Evolutionary conservation across 2,113 vertebrate species (phyloP), one percentile per base, ranked within the genome.

Genomic region (Xiphophorus maculatus): DNA sequence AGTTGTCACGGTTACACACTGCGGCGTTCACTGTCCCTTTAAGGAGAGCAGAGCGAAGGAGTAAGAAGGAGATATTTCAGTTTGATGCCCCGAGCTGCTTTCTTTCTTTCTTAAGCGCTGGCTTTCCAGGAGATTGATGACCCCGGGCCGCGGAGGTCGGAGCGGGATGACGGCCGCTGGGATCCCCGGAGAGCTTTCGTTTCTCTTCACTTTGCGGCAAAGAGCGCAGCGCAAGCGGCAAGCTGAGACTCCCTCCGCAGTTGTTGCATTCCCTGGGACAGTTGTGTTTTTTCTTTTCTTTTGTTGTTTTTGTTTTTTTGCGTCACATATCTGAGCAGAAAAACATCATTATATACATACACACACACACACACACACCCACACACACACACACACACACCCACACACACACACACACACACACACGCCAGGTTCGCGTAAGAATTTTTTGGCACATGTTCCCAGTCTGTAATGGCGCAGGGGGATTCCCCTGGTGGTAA

Each of bases 151-250:
- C 27, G 63, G 63, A 60, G 58, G 72, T 35, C 71, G 65, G 22
- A 54, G 68, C 73, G 74, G 58, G 73, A 63, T 1, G 37, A 58
- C 63, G 73, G 17, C 44, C 37, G 28, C 58, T 1, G 19, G 4
- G 83, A 54, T 74, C 88, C 66, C 82, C 42, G 19, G 83, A 84
- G 83, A 79, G 81, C 77, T 87, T 90, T 92, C 81, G 87, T 89
- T 82, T 89, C 79, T 86, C 82, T 83, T 91, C 84, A 76, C 85
- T 92, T 90, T 87, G 86, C 83, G 65, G 82, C 77, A 77, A 84
- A 85, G 71, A 91, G 79, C 25, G 71, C 67, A 17, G 80, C 40
- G 69, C 71, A 64, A 88, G 80, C 32, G 37, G 33, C 51, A 8
- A 22, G 22, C 77, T 32, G 77, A 79, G 86, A 68, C 62, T 82